Base-by-base conservation (phyloP, 37 sponge, comb jelly and placozoan species). In the Sycon ciliatum region DNA sequence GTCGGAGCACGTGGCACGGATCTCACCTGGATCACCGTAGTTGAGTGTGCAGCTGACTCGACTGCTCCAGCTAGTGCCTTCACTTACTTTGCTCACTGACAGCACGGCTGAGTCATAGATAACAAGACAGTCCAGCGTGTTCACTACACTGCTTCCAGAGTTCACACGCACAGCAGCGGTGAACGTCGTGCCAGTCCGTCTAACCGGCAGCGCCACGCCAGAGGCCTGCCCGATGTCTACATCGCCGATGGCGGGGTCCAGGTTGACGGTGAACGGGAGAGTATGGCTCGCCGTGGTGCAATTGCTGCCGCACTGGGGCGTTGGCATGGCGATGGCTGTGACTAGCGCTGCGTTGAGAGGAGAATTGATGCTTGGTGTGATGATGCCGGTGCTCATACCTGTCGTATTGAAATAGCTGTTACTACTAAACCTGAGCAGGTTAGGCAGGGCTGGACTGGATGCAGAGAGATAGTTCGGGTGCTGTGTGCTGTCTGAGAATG, bases 161-260 rank as follows among this genome's bases (percentile, higher is more conserved):
- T 89, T 89, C 29, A 89, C 73, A 36, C 76, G 64, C 1, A 89
- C 57, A 18, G 85, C 68, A 9, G 84, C 67, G 0, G 73, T 52
- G 18, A 83, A 60, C 3, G 58, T 30, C 20, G 32, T 0, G 11
- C 82, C 80, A 23, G 54, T 57, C 4, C 64, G 30, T 16, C 37
- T 42, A 4, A 76, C 7, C 0, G 67, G 61, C 5, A 89, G 28
- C 7, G 85, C 74, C 2, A 78, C 34, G 6, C 89, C 89, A 39
- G 73, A 53, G 4, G 18, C 34, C 24, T 62, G 31, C 26, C 89
- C 89, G 1, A 89, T 24, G 68, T 89, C 89, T 31, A 89, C 71
- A 68, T 89, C 89, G 9, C 89, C 89, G 1, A 81, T 42, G n/a
- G n/a, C 77, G 2, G 89, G 89, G 56, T 77, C 77, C 34, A 89